A percentile compares a stretch with the other conserved stretches of the same genome.
phyloP scores from a whole-genome alignment of 2,888 invertebrate species.

The Apamea anceps region DNA sequence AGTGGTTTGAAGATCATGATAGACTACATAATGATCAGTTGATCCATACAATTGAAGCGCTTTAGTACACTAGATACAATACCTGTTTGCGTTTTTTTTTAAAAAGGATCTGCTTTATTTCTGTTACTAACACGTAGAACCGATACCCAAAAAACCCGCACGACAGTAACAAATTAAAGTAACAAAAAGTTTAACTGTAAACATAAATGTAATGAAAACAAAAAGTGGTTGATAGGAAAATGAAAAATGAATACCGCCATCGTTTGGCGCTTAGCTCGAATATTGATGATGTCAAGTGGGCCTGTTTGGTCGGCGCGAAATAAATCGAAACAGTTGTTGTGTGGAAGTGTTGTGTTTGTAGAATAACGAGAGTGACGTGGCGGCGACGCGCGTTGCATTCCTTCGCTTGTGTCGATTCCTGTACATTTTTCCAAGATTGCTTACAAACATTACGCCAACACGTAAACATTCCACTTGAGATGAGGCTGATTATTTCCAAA shows the following conservation, averaged over 20 bases:
- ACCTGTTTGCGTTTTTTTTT: conserved; percentile 16
- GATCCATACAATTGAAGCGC: background rate
- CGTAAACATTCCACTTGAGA: conserved; percentile 75
- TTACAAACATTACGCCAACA: conserved; percentile 80
- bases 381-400: conserved; percentile 73
- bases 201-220: conserved; percentile 56
- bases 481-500: conserved; percentile 73
- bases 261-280: conserved; percentile 53
- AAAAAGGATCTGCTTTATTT: background rate
- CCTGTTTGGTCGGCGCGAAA: conserved; percentile 37
- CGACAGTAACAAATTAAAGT: conserved; percentile 43
- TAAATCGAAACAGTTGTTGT: conserved; percentile 55
- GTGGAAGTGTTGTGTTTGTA: conserved; percentile 60
- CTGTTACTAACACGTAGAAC: background rate
- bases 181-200: conserved; percentile 43
- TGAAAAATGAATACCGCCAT: conserved; percentile 54
- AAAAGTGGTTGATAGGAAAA: conserved; percentile 46
- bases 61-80: background rate
- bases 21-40: background rate
- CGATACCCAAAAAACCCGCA: background rate
- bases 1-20: background rate
- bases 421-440: conserved; percentile 82
- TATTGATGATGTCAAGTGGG: conserved; percentile 58
- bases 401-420: conserved; percentile 71
- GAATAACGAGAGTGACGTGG: conserved; percentile 62